Evolutionary conservation across 2,797 vertebrate species (phyloP), one percentile per base, ranked within the genome.

Genomic region (Euthynnus affinis): DNA sequence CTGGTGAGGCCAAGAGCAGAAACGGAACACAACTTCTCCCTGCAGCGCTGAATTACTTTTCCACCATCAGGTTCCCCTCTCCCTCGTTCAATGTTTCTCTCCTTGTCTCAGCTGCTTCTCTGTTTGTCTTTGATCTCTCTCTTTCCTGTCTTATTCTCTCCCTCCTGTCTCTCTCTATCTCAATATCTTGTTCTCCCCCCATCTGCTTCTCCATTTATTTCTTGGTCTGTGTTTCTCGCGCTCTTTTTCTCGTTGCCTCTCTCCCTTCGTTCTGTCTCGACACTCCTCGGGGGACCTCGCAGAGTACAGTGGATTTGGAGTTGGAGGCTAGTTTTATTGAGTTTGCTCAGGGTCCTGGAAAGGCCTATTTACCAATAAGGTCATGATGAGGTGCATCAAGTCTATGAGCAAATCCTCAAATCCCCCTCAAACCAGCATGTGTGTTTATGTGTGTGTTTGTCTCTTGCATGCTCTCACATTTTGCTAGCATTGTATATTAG

Each of bases 21-120:
- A 93, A 93, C 84, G 87, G 91, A 95, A 94, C 91, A 93, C 89
- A 94, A 92, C 93, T 93, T 94, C 92, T 91, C 92, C 93, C 94
- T 80, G 86, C 92, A 94, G 93, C 90, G 56, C 77, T 92, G 91
- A 92, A 95, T 94, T 95, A 92, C 93, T 93, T 93, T 93, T 94
- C 91, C 88, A 93, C 88, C 90, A 90, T 78, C 51, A 87, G 88
- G 86, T 87, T 93, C 82, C 88, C 80, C 88, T 90, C 49, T 89
- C 80, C 71, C 87, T 84, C 40, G 44, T 82, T 93, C 90, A 84
- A 12, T 85, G 88, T 90, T 91, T 83, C 83, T 87, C 80, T 89
- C 82, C 84, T 83, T 89, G 91, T 92, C 93, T 93, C 87, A 87
- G 91, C 86, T 87, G 88, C 88, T 92, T 87, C 84, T 51, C 81